Percentiles rank a stretch among this genome's conserved stretches.
Conservation (phyloP, 2,888 invertebrate genomes). For the Drosophila seclusa region DNA sequence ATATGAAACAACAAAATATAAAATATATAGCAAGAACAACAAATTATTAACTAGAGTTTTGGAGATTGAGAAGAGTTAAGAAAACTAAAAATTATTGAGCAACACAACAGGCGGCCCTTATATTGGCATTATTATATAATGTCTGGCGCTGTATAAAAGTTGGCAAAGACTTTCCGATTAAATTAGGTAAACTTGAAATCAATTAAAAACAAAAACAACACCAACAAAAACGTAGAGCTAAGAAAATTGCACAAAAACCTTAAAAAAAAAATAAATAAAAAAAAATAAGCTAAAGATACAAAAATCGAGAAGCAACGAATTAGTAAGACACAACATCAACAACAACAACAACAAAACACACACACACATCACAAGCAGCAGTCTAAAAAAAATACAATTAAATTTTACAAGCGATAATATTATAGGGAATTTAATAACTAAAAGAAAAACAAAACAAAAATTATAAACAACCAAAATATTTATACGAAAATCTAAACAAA, state of each 20-base stretch:
- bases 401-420: constrained; percentile 47
- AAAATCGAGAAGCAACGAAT: constrained; percentile 71
- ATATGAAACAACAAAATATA: constrained; percentile 40
- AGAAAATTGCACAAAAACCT: constrained; percentile 66
- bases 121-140: constrained; percentile 69
- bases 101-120: constrained; percentile 10
- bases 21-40: constrained; percentile 24
- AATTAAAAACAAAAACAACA: constrained; percentile 53
- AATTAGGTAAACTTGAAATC: constrained; percentile 72
- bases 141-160: constrained; percentile 43
- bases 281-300: constrained; percentile 28
- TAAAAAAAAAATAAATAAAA: neutral
- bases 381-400: constrained; percentile 30
- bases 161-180: constrained; percentile 71
- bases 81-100: constrained; percentile 45
- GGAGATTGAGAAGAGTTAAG: constrained; percentile 39
- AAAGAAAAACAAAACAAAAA: constrained; percentile 20
- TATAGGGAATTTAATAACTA: constrained; percentile 59
- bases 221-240: constrained; percentile 62
- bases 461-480: constrained; percentile 26
- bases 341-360: constrained; percentile 20
- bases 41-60: constrained; percentile 51
- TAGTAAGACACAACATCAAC: constrained; percentile 46
- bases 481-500: constrained; percentile 23
- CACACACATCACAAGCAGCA: constrained; percentile 64